Evolutionary conservation across 2,113 vertebrate genomes (phyloP).

Genomic region (Rostratula benghalensis): DNA sequence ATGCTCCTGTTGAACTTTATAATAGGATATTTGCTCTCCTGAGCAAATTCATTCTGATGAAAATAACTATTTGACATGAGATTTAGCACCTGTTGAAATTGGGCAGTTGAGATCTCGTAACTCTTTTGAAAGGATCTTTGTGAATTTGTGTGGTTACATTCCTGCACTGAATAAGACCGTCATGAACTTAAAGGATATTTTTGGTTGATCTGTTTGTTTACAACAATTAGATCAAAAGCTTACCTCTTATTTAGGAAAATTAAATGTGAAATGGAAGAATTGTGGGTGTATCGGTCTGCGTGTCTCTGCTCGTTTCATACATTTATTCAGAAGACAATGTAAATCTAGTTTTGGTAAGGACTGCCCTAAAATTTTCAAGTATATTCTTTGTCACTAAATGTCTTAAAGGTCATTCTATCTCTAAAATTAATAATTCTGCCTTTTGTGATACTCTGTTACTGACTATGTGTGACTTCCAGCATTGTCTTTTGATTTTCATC

Average conservation of each 20-base stretch:
- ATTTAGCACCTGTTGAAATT: background rate
- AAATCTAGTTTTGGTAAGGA: background rate
- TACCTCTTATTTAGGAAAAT: background rate
- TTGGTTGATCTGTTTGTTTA: background rate
- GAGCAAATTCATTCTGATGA: background rate
- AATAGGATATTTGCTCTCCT: background rate
- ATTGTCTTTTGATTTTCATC: background rate
- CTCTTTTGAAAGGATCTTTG: background rate
- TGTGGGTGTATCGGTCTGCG: rapidly evolving
- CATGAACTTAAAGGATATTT: background rate
- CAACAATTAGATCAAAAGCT: background rate
- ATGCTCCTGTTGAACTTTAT: background rate
- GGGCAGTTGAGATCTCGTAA: background rate
- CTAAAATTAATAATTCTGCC: background rate
- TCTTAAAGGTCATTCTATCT: background rate
- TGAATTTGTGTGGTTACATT: background rate
- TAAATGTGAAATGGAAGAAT: background rate
- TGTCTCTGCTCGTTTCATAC: background rate
- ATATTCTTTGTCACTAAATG: background rate
- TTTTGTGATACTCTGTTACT: background rate
- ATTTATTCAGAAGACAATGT: background rate
- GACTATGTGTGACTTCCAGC: background rate
- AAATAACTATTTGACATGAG: background rate
- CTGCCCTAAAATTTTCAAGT: background rate
- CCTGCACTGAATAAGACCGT: background rate